Evolutionary conservation across 2,113 vertebrate species (phyloP).

Genomic region (Misgurnus mizolepis): DNA sequence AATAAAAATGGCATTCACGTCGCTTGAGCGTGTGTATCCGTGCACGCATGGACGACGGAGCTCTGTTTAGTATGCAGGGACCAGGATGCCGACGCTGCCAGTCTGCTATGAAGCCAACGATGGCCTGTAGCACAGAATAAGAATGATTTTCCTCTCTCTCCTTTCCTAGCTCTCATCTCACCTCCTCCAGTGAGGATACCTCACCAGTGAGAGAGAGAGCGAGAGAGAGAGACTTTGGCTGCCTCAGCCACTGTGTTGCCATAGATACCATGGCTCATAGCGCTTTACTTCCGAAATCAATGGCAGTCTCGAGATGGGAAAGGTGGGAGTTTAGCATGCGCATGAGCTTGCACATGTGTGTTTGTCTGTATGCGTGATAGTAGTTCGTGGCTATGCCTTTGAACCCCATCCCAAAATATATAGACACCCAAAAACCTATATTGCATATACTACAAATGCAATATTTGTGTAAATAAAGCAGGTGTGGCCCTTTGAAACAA

Average conservation of each 20-base stretch:
- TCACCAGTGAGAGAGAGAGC: constrained; percentile 45
- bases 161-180: constrained; percentile 21
- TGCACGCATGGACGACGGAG: constrained; percentile 33
- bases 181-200: constrained; percentile 40
- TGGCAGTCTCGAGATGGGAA: constrained; percentile 68
- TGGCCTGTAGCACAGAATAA: constrained; percentile 52
- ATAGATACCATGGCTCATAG: constrained; percentile 78
- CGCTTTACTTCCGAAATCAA: constrained; percentile 77
- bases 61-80: constrained; percentile 57
- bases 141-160: constrained; percentile 52
- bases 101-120: constrained; percentile 44
- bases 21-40: constrained; percentile 27
- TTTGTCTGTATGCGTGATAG: constrained; percentile 8
- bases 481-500: too few species aligned
- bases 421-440: too few species aligned
- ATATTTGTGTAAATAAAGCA: too few species aligned
- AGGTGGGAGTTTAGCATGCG: constrained; percentile 44
- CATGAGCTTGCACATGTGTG: constrained; percentile 34
- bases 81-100: constrained; percentile 51
- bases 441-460: too few species aligned
- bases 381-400: not conserved
- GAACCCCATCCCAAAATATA: too few species aligned
- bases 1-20: constrained; percentile 1
- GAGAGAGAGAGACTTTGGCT: constrained; percentile 71
- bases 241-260: constrained; percentile 74